Evolutionary conservation across 2,113 vertebrate genomes (phyloP).

Genomic region (Cepphus grylle): DNA sequence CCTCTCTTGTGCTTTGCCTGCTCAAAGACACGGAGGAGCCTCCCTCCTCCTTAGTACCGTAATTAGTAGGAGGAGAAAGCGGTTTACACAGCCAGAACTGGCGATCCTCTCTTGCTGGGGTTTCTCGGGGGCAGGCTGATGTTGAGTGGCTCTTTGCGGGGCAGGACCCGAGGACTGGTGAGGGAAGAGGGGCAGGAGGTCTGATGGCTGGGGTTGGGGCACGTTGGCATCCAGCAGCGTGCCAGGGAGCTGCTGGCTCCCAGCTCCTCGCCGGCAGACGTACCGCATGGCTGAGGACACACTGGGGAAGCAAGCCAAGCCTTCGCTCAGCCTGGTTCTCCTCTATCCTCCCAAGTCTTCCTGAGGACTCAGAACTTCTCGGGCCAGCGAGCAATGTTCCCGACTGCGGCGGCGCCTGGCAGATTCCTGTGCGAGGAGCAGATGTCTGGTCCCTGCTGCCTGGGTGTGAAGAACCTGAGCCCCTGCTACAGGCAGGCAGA

Average conservation of each 20-base stretch:
- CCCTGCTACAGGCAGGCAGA: conserved; percentile 32
- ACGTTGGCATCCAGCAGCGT: not conserved
- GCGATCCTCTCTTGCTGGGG: not conserved
- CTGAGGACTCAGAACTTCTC: conserved; percentile 50
- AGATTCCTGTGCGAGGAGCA: conserved; percentile 50
- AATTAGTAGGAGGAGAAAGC: not conserved
- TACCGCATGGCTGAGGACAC: not conserved
- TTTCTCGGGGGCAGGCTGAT: not conserved
- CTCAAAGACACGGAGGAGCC: not conserved
- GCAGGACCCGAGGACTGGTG: not conserved
- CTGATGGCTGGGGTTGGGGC: not conserved
- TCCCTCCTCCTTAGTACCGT: not conserved
- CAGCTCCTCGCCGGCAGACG: not conserved
- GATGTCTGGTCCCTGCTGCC: conserved; percentile 53
- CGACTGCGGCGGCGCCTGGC: not conserved
- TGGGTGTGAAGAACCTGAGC: conserved; percentile 35
- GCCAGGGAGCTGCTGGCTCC: not conserved
- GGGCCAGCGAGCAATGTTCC: not conserved
- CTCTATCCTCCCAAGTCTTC: conserved; percentile 34
- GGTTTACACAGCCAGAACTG: not conserved
- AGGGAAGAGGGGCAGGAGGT: not conserved
- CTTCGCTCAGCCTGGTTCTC: not conserved
- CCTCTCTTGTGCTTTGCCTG: not conserved
- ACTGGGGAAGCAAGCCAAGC: not conserved
- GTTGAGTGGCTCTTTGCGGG: not conserved